phyloP scores from a whole-genome alignment of 2,797 vertebrate genomes.

The Halcyon chelicuti region DNA sequence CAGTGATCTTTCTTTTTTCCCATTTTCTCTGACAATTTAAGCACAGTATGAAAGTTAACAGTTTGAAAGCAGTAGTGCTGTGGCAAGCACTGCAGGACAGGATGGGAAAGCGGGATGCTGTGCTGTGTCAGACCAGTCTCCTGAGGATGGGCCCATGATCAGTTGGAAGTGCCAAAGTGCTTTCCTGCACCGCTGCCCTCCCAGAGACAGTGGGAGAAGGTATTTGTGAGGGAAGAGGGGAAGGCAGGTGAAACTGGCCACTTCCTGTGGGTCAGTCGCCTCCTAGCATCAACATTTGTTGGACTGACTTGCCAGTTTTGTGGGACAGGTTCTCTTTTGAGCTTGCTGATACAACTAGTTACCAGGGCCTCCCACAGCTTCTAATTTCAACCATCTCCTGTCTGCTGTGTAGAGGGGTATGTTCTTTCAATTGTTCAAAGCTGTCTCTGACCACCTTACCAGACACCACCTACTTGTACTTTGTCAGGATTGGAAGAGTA shows the following conservation, averaged over 20 bases:
- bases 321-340: background rate
- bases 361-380: fast-evolving
- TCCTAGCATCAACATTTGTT: background rate
- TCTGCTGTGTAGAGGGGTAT: background rate
- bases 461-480: background rate
- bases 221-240: background rate
- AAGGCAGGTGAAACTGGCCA: background rate
- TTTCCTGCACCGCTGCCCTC: fast-evolving
- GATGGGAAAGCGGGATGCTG: background rate
- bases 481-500: background rate
- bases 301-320: background rate
- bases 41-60: background rate
- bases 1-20: background rate
- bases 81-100: background rate
- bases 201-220: background rate
- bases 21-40: background rate
- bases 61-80: background rate
- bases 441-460: background rate
- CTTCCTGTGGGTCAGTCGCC: background rate
- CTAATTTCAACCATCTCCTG: background rate
- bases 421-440: background rate
- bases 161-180: fast-evolving
- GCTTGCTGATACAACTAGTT: fast-evolving
- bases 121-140: background rate
- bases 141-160: fast-evolving